Evolutionary conservation across 2,113 vertebrate species (phyloP).

Genomic region (Salvelinus alpinus): DNA sequence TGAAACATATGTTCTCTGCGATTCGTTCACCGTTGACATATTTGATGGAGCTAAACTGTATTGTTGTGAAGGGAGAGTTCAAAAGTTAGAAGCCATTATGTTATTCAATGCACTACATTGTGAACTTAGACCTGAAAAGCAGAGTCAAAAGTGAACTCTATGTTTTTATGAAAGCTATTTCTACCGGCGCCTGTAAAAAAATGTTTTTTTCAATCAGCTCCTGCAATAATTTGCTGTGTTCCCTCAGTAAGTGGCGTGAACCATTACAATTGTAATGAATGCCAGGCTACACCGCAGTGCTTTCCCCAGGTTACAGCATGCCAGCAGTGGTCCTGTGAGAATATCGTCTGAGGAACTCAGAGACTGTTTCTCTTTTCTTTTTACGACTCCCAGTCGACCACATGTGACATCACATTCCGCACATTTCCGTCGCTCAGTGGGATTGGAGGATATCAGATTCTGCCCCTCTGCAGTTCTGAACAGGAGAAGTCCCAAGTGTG

Average conservation of each 20-base stretch:
- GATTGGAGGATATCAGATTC: conserved; percentile 46
- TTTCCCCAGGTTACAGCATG: conserved; percentile 11
- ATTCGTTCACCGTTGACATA: background rate
- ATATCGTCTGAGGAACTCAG: conserved; percentile 11
- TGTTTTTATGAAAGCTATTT: too few relatives aligned
- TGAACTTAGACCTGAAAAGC: too few relatives aligned
- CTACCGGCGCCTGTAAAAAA: too few relatives aligned
- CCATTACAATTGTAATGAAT: background rate
- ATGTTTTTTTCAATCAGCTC: too few relatives aligned
- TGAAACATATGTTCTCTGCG: conserved; percentile 10
- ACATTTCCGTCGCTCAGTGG: conserved; percentile 35
- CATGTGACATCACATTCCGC: conserved; percentile 47
- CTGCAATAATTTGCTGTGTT: conserved; percentile 4
- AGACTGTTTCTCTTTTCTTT: too few relatives aligned
- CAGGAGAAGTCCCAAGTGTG: conserved; percentile 27
- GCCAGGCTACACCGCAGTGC: conserved; percentile 9
- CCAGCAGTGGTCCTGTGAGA: conserved; percentile 11
- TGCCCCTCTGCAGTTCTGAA: background rate
- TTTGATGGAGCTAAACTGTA: conserved; percentile 10
- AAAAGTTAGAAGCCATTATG: conserved; percentile 11
- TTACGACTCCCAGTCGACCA: background rate
- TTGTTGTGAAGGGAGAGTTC: conserved; percentile 35
- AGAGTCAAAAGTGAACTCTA: too few relatives aligned
- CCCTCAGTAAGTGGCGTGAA: background rate
- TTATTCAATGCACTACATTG: conserved; percentile 3